Conservation (phyloP, 2,888 invertebrate species). For the Euplexia lucipara region DNA sequence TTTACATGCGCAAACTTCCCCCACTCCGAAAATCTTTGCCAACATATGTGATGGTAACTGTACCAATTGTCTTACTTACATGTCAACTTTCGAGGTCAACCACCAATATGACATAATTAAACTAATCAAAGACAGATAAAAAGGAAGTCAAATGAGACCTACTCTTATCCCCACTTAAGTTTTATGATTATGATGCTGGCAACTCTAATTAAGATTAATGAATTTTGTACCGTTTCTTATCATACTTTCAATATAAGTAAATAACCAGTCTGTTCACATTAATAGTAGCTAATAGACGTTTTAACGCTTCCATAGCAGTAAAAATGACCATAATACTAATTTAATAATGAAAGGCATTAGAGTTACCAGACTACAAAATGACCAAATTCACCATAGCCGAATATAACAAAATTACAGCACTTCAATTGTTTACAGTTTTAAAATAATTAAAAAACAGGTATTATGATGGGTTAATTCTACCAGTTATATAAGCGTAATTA, state of each 20-base stretch:
- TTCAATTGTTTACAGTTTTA: constrained; percentile 11
- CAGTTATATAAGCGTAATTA: constrained; percentile 20
- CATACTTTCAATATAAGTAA: constrained; percentile 18
- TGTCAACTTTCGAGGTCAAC: neutral
- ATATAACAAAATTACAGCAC: constrained; percentile 29
- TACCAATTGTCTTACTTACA: too few relatives aligned
- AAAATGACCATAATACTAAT: constrained; percentile 27
- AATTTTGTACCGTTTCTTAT: constrained; percentile 37
- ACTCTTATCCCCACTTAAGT: constrained; percentile 19
- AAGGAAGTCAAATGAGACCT: constrained; percentile 10
- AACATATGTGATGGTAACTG: too few relatives aligned
- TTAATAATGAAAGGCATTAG: constrained; percentile 16
- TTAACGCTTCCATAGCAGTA: constrained; percentile 10
- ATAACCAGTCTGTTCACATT: constrained; percentile 5
- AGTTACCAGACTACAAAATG: constrained; percentile 46
- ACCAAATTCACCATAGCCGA: constrained; percentile 21
- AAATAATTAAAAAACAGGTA: constrained; percentile 1
- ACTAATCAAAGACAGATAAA: neutral
- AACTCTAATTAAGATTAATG: constrained; percentile 41
- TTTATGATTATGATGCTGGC: constrained; percentile 34
- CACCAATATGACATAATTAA: neutral
- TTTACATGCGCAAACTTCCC: too few relatives aligned
- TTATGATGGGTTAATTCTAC: constrained; percentile 8
- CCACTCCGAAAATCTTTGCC: too few relatives aligned
- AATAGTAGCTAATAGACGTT: constrained; percentile 21